These are phyloP conservation scores for Fabriciana adippe DNA, from an alignment of 2,888 invertebrate species.

Conservation along the genomic window DNA sequence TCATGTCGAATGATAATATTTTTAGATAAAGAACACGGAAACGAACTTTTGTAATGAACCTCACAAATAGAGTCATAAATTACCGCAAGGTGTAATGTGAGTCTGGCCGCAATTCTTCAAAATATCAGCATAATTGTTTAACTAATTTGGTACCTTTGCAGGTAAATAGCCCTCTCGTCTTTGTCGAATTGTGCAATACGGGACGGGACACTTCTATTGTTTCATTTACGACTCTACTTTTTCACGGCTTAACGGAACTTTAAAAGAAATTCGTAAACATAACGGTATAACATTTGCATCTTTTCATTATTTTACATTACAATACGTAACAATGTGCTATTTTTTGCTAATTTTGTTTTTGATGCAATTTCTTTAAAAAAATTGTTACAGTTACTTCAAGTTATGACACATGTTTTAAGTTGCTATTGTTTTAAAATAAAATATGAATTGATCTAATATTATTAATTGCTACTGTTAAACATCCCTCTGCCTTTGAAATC, in stretches of 20 bases:
- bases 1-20: conserved; percentile 67
- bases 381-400: conserved; percentile 41
- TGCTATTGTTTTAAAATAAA: conserved; percentile 37
- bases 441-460: conserved; percentile 39
- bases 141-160: conserved; percentile 77
- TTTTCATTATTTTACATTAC: conserved; percentile 66
- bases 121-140: conserved; percentile 69
- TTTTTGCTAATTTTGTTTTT: conserved; percentile 36
- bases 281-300: conserved; percentile 71
- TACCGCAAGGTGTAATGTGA: conserved; percentile 74
- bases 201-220: conserved; percentile 46
- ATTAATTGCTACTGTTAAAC: conserved; percentile 37
- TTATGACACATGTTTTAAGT: conserved; percentile 41
- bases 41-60: conserved; percentile 74
- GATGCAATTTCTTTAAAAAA: conserved; percentile 36
- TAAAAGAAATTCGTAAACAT: conserved; percentile 70
- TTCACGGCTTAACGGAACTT: conserved; percentile 67
- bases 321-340: conserved; percentile 56
- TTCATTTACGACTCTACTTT: conserved; percentile 54
- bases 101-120: conserved; percentile 74
- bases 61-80: conserved; percentile 75
- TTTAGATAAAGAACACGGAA: conserved; percentile 78
- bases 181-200: conserved; percentile 64
- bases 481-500: not conserved
- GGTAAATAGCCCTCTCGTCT: conserved; percentile 67